Conservation (phyloP, 2,888 invertebrate species). For the Brenthis hecate region DNA sequence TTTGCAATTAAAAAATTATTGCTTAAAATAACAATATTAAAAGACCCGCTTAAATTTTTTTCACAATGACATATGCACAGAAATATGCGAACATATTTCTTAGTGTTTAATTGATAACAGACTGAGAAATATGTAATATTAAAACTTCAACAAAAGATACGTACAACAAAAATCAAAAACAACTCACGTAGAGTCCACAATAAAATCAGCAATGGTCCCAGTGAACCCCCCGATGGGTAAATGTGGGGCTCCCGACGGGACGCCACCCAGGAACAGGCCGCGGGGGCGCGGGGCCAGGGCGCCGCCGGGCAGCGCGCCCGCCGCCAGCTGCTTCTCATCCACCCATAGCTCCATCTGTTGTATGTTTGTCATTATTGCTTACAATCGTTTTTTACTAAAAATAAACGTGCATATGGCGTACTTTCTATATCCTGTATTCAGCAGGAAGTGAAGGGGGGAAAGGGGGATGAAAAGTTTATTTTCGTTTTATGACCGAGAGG, state of each 20-base stretch:
- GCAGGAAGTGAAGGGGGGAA: too few species aligned
- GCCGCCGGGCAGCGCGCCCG: conserved; percentile 82
- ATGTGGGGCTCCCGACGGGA: conserved; percentile 82
- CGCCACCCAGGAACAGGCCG: conserved; percentile 90
- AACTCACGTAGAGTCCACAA: conserved; percentile 89
- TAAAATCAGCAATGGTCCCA: conserved; percentile 92
- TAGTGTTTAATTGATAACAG: too few species aligned
- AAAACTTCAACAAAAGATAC: too few species aligned
- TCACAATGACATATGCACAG: too few species aligned
- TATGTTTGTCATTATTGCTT: neutral
- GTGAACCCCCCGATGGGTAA: conserved; percentile 80
- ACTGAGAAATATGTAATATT: too few species aligned
- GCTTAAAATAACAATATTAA: too few species aligned
- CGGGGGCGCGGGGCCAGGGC: conserved; percentile 72
- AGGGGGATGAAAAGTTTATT: too few species aligned
- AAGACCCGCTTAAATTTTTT: too few species aligned
- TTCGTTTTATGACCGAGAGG: too few species aligned
- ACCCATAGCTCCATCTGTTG: conserved; percentile 85
- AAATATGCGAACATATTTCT: too few species aligned
- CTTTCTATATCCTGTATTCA: too few species aligned
- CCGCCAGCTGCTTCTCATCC: conserved; percentile 86
- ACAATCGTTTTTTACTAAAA: neutral
- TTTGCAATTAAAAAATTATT: too few species aligned
- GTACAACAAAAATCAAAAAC: neutral
- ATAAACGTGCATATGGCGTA: neutral